Conservation (phyloP, 2,888 invertebrate species). For the Antheraea assamensis region DNA sequence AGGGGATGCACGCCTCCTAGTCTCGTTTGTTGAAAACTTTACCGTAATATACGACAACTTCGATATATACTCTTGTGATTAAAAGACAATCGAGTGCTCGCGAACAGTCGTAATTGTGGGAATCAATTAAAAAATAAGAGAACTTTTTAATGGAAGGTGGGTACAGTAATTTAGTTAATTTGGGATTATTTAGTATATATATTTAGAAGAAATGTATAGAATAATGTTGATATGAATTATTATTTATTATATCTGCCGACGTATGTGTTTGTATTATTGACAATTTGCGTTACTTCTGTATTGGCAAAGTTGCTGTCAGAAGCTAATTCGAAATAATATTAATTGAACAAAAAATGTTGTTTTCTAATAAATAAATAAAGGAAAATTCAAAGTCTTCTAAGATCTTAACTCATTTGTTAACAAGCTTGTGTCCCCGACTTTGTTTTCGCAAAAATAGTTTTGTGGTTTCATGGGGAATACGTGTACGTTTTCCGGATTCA, state of each 20-base stretch:
- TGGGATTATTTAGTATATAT: neutral
- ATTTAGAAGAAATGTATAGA: neutral
- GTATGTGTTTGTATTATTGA: neutral
- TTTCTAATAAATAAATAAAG: no score
- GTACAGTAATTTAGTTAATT: neutral
- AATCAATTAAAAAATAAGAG: neutral
- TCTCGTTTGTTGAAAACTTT: constrained; percentile 18
- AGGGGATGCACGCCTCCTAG: constrained; percentile 18
- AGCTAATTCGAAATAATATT: neutral
- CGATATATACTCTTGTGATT: constrained; percentile 5
- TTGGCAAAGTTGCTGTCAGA: neutral
- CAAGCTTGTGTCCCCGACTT: no score
- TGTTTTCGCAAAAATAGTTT: no score
- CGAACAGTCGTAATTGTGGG: neutral
- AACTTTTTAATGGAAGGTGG: constrained; percentile 8
- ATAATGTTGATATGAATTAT: neutral
- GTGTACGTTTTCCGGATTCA: no score
- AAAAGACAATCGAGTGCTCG: constrained; percentile 3
- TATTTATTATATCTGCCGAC: neutral
- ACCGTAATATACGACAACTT: constrained; percentile 18
- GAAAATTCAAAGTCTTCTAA: neutral
- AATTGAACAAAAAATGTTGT: neutral
- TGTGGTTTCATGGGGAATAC: no score
- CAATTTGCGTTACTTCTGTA: neutral
- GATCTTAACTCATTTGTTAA: neutral